Conservation (phyloP, 2,113 vertebrate genomes). For the Forbesichthys agassizii region DNA sequence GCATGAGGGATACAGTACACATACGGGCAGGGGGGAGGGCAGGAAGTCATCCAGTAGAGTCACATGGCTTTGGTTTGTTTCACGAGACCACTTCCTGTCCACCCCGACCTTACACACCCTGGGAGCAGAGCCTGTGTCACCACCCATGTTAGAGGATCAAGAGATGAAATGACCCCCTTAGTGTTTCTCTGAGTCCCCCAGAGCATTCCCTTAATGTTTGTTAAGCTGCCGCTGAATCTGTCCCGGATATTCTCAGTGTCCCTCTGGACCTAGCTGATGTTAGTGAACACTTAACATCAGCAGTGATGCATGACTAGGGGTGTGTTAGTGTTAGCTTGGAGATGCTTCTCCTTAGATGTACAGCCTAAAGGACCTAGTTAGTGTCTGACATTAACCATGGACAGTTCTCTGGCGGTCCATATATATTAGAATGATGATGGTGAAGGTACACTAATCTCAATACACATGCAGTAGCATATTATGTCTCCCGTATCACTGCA, state of each 20-base stretch:
- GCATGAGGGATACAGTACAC: conserved; percentile 7
- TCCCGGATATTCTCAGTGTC: conserved; percentile 62
- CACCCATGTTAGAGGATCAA: conserved; percentile 33
- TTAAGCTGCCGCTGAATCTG: conserved; percentile 70
- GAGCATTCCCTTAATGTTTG: conserved; percentile 62
- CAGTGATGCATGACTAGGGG: conserved; percentile 34
- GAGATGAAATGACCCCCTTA: conserved; percentile 49
- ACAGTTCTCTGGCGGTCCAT: neutral
- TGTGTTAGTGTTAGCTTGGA: conserved; percentile 50
- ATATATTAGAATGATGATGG: neutral
- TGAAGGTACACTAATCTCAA: no score
- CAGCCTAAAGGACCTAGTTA: conserved; percentile 50
- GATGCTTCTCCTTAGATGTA: conserved; percentile 48
- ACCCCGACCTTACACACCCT: conserved; percentile 41
- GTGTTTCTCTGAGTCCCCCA: conserved; percentile 29
- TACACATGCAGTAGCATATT: no score
- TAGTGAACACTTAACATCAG: conserved; percentile 35
- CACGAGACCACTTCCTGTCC: conserved; percentile 58
- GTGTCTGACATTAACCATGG: no score
- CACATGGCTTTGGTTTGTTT: conserved; percentile 63
- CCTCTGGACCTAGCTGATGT: conserved; percentile 36
- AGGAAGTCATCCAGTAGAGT: conserved; percentile 46
- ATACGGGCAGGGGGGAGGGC: conserved; percentile 7
- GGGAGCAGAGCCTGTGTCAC: conserved; percentile 45
- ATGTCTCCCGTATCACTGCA: no score